Base-by-base conservation (phyloP, 1,140 invertebrate species). In the Brachionus calyciflorus region DNA sequence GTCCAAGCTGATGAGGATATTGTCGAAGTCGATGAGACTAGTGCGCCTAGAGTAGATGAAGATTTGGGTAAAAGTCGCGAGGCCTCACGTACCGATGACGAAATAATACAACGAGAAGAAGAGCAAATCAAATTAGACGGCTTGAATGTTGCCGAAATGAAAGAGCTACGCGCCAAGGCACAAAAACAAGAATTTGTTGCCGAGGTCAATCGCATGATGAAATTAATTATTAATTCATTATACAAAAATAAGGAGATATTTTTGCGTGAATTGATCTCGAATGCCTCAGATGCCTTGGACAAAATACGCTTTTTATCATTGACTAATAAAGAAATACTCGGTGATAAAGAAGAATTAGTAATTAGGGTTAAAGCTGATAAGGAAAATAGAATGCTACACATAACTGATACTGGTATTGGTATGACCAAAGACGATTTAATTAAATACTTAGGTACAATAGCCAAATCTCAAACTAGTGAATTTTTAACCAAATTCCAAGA, bases 241-340 rank as follows among this genome's bases (percentile, higher is more conserved):
- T 98, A 98, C 84, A 90, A 93, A 79, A 98, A 98, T 84, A 98
- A 99, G 86, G 96, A 99, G 87, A 98, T 99, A 79, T 98, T 96
- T 88, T 87, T 99, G 24, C 88, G 96, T 81, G 96, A 99, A 86
- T 87, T 98, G 81, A 98, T 98, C 79, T 98, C 95, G 0, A 98
- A 99, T 86, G 84, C 84, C 28, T 85, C 84, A 41, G 84, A 85
- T 83, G 84, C 84, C 19, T 78, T 85, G 63, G 84, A 85, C 78
- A 85, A 85, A 78, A 84, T 88, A 40, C 81, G 97, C 53, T 87
- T 98, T 53, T 83, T 98, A 17, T 92, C 95, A 0, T 86, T 99
- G 3, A 77, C 76, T 7, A 57, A 78, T 48, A 69, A 49, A 21
- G 49, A 51, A 1, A 37, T 55, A 6, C 75, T 79, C 17, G 73